Evolutionary conservation across 53 echinoderm and acorn worm species (phyloP).

Genomic region (Echinometra lucunter): DNA sequence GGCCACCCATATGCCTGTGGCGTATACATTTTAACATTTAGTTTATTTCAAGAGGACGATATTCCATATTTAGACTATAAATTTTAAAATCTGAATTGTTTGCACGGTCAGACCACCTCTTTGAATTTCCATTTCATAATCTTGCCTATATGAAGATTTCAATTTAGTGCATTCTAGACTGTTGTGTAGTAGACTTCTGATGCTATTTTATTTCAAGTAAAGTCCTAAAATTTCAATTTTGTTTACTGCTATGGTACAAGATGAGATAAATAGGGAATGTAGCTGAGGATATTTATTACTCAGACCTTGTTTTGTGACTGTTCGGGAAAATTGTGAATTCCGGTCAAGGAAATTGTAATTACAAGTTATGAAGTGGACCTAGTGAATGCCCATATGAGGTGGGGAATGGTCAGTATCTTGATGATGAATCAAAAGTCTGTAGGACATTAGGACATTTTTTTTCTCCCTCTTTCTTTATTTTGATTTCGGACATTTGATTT

Average conservation of each 20-base stretch:
- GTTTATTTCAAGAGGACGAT: too few relatives aligned
- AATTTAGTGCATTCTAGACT: too few relatives aligned
- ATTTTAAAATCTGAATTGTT: too few relatives aligned
- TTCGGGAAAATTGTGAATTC: constrained; percentile 19
- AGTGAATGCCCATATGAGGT: not conserved
- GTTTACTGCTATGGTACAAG: not conserved
- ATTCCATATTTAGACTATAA: too few relatives aligned
- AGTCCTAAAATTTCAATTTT: not conserved
- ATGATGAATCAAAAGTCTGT: not conserved
- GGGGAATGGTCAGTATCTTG: not conserved
- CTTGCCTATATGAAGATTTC: too few relatives aligned
- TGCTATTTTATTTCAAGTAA: too few relatives aligned
- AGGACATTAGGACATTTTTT: not conserved
- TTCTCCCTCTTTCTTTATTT: too few relatives aligned
- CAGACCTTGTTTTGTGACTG: not conserved
- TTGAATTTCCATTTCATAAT: too few relatives aligned
- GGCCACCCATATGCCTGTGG: not conserved
- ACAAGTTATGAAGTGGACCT: not conserved
- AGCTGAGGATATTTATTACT: not conserved
- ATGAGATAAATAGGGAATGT: not conserved
- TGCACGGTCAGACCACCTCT: too few relatives aligned
- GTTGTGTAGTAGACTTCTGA: too few relatives aligned
- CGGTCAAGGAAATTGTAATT: constrained; percentile 45
- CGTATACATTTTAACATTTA: too few relatives aligned
- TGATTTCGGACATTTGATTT: too few relatives aligned